These are phyloP conservation scores for Pollenia labialis DNA, from an alignment of 2,888 invertebrate species.

Conservation along the genomic window DNA sequence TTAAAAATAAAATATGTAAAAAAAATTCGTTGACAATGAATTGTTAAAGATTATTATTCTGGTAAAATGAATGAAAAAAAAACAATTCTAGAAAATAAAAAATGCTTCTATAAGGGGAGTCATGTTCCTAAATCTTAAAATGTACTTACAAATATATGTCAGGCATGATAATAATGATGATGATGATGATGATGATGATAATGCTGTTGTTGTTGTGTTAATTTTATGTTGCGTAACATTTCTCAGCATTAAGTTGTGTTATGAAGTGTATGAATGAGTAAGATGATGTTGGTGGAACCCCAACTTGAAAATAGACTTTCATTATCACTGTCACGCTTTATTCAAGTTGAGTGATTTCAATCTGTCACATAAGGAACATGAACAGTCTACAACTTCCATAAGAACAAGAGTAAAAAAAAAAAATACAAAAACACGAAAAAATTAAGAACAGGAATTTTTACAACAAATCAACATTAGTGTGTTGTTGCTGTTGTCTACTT, in stretches of 20 bases:
- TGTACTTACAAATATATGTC: neutral
- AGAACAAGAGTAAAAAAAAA: conserved; percentile 20
- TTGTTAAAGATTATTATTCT: conserved; percentile 49
- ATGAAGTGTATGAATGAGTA: conserved; percentile 3
- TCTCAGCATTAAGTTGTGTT: neutral
- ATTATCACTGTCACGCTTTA: conserved; percentile 81
- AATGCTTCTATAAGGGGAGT: neutral
- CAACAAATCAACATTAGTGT: conserved; percentile 60
- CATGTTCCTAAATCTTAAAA: conserved; percentile 3
- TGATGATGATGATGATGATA: neutral
- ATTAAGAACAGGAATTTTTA: conserved; percentile 20
- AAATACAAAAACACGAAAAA: neutral
- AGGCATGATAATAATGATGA: neutral
- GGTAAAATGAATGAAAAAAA: neutral
- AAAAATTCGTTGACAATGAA: conserved; percentile 35
- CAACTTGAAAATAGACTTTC: conserved; percentile 64
- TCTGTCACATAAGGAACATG: conserved; percentile 79
- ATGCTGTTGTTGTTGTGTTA: neutral
- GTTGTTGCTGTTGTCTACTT: conserved; percentile 44
- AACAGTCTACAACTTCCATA: conserved; percentile 24
- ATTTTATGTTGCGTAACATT: conserved; percentile 28
- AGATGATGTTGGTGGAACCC: conserved; percentile 23
- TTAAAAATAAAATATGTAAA: conserved; percentile 4
- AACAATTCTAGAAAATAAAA: neutral
- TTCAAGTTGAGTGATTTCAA: conserved; percentile 84